phyloP scores from a whole-genome alignment of 2,888 invertebrate species.

The Ennomos quercinarius region DNA sequence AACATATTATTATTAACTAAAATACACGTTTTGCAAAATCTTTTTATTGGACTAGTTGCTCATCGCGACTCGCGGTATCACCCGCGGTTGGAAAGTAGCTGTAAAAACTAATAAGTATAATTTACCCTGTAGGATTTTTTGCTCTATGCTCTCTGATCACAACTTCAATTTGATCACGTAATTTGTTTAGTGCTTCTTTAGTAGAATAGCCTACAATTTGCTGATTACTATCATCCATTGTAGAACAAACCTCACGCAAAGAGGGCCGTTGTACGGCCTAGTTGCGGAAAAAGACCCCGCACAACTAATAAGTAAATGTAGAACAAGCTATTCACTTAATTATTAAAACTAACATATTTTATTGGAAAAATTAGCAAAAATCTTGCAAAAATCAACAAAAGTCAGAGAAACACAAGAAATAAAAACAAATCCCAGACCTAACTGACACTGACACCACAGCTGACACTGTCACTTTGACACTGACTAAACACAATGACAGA shows the following conservation, averaged over 20 bases:
- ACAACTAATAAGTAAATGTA: conserved; percentile 26
- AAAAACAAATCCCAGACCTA: too few species aligned
- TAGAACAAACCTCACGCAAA: conserved; percentile 29
- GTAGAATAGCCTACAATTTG: conserved; percentile 87
- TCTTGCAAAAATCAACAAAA: neutral
- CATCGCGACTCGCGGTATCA: too few species aligned
- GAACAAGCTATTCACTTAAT: conserved; percentile 46
- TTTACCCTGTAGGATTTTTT: conserved; percentile 77
- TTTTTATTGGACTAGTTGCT: too few species aligned
- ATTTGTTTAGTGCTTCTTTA: conserved; percentile 87
- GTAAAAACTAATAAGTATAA: too few species aligned
- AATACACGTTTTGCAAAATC: too few species aligned
- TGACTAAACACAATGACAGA: too few species aligned
- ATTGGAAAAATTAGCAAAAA: neutral
- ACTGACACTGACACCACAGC: too few species aligned
- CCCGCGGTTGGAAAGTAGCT: too few species aligned
- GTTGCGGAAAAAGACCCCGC: too few species aligned
- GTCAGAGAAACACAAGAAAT: neutral
- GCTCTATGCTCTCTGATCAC: conserved; percentile 87
- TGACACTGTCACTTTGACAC: too few species aligned
- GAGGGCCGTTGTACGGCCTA: too few species aligned
- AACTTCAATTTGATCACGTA: conserved; percentile 89
- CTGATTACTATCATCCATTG: conserved; percentile 67
- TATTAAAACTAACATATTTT: conserved; percentile 3
- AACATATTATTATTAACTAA: too few species aligned